Conservation (phyloP, 2,113 vertebrate genomes). For the rat (Rattus norvegicus) region GRCr8 NC_086022.1:170755501-170756000, state of each 20-base stretch:
- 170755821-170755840: conserved; percentile 59
- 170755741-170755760: not conserved
- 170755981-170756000: not conserved
- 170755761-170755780: conserved; percentile 39
- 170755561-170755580: conserved; percentile 12
- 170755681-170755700: not conserved
- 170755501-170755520: conserved; percentile 28
- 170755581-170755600: conserved; percentile 24
- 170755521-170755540: not conserved
- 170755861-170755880: conserved; percentile 41
- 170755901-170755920: not conserved
- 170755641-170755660: conserved; percentile 66
- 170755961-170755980: no score
- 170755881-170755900: not conserved
- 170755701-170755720: not conserved
- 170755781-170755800: conserved; percentile 56
- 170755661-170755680: conserved; percentile 26
- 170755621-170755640: conserved; percentile 64
- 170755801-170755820: conserved; percentile 65
- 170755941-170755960: not conserved
- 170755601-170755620: not conserved
- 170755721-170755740: not conserved
- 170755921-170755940: rapidly evolving
- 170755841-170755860: conserved; percentile 62
- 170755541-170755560: not conserved